phyloP scores from a whole-genome alignment of 1,140 invertebrate species.

The Fopius arisanus region DNA sequence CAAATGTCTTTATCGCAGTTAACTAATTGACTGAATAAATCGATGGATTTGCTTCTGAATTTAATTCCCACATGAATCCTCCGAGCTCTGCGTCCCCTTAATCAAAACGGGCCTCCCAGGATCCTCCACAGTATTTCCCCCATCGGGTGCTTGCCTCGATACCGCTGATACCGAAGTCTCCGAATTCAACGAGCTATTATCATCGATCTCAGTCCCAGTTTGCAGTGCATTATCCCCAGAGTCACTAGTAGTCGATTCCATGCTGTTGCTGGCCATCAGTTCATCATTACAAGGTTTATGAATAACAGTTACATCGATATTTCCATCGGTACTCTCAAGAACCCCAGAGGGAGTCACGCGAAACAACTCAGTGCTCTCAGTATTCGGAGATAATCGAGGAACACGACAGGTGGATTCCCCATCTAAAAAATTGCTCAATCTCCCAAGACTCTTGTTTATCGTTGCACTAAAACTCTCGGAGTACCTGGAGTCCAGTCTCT shows the following conservation, averaged over 20 bases:
- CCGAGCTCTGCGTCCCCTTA: not conserved
- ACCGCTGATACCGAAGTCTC: slow-evolving; percentile 47
- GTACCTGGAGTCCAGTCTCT: slow-evolving; percentile 54
- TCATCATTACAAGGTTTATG: slow-evolving; percentile 45
- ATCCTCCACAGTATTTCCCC: slow-evolving; percentile 58
- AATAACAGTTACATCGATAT: slow-evolving; percentile 45
- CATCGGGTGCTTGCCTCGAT: slow-evolving; percentile 60
- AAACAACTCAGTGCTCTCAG: slow-evolving; percentile 37
- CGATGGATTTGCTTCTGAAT: too few species aligned
- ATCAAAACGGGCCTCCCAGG: not conserved
- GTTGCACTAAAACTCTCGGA: slow-evolving; percentile 46
- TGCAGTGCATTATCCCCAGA: slow-evolving; percentile 44
- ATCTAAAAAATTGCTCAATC: slow-evolving; percentile 41
- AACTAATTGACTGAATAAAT: too few species aligned
- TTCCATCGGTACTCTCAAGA: slow-evolving; percentile 46
- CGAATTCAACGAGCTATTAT: slow-evolving; percentile 39
- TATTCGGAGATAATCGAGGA: not conserved
- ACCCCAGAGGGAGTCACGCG: slow-evolving; percentile 42
- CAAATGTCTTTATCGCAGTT: too few species aligned
- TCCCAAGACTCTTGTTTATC: slow-evolving; percentile 42
- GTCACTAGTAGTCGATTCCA: slow-evolving; percentile 42
- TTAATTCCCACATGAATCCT: too few species aligned
- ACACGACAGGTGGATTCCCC: slow-evolving; percentile 34
- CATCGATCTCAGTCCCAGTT: slow-evolving; percentile 36
- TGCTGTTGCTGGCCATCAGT: slow-evolving; percentile 42